Evolutionary conservation across 2,797 vertebrate genomes (phyloP), one percentile per base, ranked within the genome.

Genomic region (Parotocinclus haroldoi): DNA sequence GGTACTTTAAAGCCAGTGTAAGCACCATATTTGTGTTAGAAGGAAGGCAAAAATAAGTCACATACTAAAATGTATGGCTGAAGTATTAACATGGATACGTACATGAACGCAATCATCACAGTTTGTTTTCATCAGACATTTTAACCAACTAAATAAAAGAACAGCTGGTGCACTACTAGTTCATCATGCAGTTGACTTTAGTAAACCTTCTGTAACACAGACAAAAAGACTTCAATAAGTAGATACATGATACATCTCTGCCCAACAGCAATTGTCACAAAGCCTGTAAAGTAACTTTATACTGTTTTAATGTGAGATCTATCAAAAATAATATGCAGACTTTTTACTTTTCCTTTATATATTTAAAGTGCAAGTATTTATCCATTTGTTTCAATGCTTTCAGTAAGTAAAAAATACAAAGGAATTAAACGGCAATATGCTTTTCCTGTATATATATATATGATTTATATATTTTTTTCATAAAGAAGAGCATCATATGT

Each of bases 321-420:
- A 92, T 92, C 88, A 92, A 92, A 92, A 91, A 92, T 92, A 92
- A 91, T 90, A 92, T 90, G 89, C 90, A 85, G 89, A 86, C 63
- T 86, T 87, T 89, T 88, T 83, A 78, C 83, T 71, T 88, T 85
- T 87, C 87, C 87, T 87, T 90, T 89, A 89, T 90, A 90, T 90
- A 90, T 90, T 89, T 92, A 92, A 91, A 91, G 90, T 92, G 90
- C 90, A 91, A 91, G 89, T 89, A 89, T 88, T 88, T 89, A 88
- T 91, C 85, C 86, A 82, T 90, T 89, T 92, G 87, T 90, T 90
- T 91, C 87, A 90, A 89, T 90, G 88, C 88, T 91, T 90, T 89
- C 85, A 88, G 87, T 89, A 90, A 90, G 89, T 92, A 92, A 85
- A 91, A 92, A 92, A 91, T 89, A 89, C 87, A 89, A 91, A 90